Percentiles rank a stretch among this genome's conserved stretches.
Evolutionary conservation across 64 coral and sea anemone species (phyloP).

Genomic region (Montipora foliosa): DNA sequence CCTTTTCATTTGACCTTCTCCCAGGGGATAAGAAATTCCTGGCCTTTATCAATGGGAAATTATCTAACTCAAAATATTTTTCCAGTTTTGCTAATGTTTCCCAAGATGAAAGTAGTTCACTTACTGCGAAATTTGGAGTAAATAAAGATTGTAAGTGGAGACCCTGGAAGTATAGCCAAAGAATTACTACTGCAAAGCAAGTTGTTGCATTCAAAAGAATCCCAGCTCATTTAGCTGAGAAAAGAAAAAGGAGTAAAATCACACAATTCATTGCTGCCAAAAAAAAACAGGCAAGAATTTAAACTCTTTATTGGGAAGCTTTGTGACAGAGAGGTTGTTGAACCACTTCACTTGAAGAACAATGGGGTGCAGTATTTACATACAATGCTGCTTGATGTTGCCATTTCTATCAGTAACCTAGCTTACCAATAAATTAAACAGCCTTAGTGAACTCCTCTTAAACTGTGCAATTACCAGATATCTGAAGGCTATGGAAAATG

Average conservation of each 20-base stretch:
- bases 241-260: no score
- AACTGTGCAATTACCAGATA: constrained; percentile 70
- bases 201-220: no score
- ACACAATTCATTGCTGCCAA: no score
- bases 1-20: constrained; percentile 47
- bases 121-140: no score
- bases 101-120: no score
- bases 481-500: constrained; percentile 56
- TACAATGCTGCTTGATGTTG: constrained; percentile 36
- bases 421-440: constrained; percentile 47
- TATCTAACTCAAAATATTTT: constrained; percentile 58
- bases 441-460: constrained; percentile 42
- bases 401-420: constrained; percentile 5
- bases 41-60: constrained; percentile 52
- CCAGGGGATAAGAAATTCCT: constrained; percentile 74
- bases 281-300: no score
- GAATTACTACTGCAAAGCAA: no score
- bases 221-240: no score
- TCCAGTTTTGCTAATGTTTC: constrained; percentile 63
- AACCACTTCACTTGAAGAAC: constrained; percentile 72
- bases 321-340: constrained; percentile 64
- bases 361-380: constrained; percentile 76
- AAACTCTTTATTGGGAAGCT: not conserved
- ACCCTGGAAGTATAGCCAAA: no score
- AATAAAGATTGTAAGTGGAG: no score